phyloP scores from a whole-genome alignment of 92 coral and sea anemone genomes.

The Montipora capitata region DNA sequence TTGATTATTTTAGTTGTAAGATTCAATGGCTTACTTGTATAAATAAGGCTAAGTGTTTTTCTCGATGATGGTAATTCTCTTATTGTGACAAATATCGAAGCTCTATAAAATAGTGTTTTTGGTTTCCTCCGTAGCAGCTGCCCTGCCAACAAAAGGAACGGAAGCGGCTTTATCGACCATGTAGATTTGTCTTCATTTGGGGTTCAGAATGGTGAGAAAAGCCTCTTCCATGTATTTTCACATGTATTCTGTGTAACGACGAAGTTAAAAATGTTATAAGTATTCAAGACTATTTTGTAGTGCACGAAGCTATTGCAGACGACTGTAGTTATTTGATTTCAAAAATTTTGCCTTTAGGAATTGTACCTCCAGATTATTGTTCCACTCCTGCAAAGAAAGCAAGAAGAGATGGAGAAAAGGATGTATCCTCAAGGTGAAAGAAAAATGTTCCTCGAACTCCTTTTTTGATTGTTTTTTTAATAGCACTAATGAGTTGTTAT shows the following conservation, averaged over 20 bases:
- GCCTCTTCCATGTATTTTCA: too few relatives aligned
- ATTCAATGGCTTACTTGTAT: neutral
- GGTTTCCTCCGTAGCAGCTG: too few relatives aligned
- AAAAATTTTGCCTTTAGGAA: neutral
- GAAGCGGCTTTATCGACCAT: too few relatives aligned
- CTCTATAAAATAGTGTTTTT: too few relatives aligned
- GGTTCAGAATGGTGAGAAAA: too few relatives aligned
- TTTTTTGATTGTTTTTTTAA: neutral
- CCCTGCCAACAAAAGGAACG: too few relatives aligned
- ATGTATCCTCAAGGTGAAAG: neutral
- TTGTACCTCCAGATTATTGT: neutral
- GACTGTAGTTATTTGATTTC: neutral
- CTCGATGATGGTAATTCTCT: neutral
- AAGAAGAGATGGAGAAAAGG: neutral
- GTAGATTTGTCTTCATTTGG: too few relatives aligned
- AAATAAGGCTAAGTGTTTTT: neutral
- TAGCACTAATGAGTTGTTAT: neutral
- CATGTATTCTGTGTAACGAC: too few relatives aligned
- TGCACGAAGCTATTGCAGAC: neutral
- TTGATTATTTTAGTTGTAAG: neutral
- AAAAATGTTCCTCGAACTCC: too few relatives aligned
- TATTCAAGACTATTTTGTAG: neutral
- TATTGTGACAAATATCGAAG: too few relatives aligned
- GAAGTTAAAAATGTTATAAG: too few relatives aligned
- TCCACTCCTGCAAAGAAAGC: slow-evolving; percentile 1